phyloP scores from a whole-genome alignment of 1,140 invertebrate species.

The Drosophila guanche region DNA sequence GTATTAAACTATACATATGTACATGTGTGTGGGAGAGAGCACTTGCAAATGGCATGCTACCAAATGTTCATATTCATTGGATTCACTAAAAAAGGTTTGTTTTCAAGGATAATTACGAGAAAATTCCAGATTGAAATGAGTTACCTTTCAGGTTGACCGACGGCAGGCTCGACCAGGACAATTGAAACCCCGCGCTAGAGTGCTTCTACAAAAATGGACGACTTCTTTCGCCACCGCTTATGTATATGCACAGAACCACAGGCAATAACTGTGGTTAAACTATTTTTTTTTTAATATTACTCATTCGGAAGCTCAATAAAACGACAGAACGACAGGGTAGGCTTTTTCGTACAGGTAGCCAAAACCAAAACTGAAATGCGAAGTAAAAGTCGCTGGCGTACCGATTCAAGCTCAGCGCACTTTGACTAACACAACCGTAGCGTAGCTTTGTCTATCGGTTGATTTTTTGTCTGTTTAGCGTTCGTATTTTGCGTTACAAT shows the following conservation, averaged over 20 bases:
- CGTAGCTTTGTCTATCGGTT: constrained; percentile 71
- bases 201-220: constrained; percentile 14
- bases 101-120: background rate
- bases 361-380: constrained; percentile 74
- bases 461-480: constrained; percentile 27
- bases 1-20: constrained; percentile 16
- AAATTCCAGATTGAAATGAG: background rate
- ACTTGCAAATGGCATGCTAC: constrained; percentile 52
- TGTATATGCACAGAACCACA: constrained; percentile 4
- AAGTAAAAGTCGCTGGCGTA: constrained; percentile 73
- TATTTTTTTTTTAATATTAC: too few species aligned
- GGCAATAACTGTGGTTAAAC: too few species aligned
- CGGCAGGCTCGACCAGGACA: background rate
- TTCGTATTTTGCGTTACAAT: background rate
- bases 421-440: constrained; percentile 62
- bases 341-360: constrained; percentile 74
- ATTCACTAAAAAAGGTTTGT: constrained; percentile 43
- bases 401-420: constrained; percentile 59
- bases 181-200: constrained; percentile 15
- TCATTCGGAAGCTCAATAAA: constrained; percentile 24
- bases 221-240: constrained; percentile 40
- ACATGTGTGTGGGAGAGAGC: constrained; percentile 17
- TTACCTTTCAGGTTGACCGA: constrained; percentile 28
- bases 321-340: constrained; percentile 48
- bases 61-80: constrained; percentile 49